Evolutionary conservation across 1,140 invertebrate species (phyloP), one percentile per base, ranked within the genome.

Genomic region (Lysiphlebus fabarum): DNA sequence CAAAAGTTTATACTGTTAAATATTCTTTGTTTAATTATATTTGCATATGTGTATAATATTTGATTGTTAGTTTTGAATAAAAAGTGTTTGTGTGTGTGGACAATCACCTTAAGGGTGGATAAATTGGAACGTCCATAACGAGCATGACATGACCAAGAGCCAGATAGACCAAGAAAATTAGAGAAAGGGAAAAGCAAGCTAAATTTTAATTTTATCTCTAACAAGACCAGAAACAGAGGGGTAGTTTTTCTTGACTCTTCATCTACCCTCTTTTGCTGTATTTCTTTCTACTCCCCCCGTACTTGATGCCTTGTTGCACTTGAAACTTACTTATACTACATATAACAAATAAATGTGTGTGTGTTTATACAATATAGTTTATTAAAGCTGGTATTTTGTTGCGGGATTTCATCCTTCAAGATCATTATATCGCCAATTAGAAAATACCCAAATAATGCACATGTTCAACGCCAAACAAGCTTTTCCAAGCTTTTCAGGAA

Each of bases 351-450:
- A n/a, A n/a, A n/a, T n/a, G n/a, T n/a, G n/a, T n/a, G n/a, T n/a
- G n/a, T n/a, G n/a, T n/a, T 1, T 26, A 26, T 26, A 26, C 17
- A 26, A 26, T 4, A 26, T 4, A 26, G 2, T 26, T 26, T 26
- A 26, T 1, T 26, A 26, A 2, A 26, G 17, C 17, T 26, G 17
- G 17, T 26, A 26, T 26, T 26, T 4, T 26, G 17, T 26, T 26
- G 17, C 17, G 17, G 71, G 74, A 73, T 75, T 77, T 72, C 70
- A 79, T 80, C 75, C 77, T 78, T 77, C 72, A 77, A 71, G 75
- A 79, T 80, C 77, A 79, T 80, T 80, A 79, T 80, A 80, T 79
- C 76, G 75, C 77, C 77, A 80, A 79, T 80, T 80, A 80, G 77
- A 78, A 78, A 76, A 77, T 74, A 70, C 74, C 70, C 67, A 76